Conservation (phyloP, 2,113 vertebrate genomes). For the Xenopus laevis region DNA sequence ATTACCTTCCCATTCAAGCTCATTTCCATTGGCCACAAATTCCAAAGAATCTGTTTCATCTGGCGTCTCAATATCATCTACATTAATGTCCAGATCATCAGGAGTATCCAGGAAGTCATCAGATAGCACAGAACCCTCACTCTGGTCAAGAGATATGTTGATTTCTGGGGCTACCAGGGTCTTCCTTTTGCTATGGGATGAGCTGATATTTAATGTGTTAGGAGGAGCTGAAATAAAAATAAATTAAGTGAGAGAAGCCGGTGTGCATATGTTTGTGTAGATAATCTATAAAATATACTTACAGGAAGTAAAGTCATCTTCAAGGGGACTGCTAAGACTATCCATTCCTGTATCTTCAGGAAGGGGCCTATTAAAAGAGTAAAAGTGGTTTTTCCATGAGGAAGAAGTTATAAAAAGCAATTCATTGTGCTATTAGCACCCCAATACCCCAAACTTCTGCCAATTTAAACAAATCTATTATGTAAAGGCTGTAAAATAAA, state of each 20-base stretch:
- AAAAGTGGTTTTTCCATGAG: too few species aligned
- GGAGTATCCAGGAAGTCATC: slow-evolving; percentile 93
- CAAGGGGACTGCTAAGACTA: slow-evolving; percentile 69
- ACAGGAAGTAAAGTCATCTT: slow-evolving; percentile 75
- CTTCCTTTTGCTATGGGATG: slow-evolving; percentile 78
- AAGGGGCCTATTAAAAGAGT: slow-evolving; percentile 67
- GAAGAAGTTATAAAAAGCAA: too few species aligned
- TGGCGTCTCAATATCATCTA: slow-evolving; percentile 93
- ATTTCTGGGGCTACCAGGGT: slow-evolving; percentile 90
- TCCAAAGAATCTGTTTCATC: slow-evolving; percentile 95
- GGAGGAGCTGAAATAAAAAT: slow-evolving; percentile 71
- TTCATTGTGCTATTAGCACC: too few species aligned
- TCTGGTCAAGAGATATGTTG: slow-evolving; percentile 94
- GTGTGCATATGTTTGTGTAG: neutral
- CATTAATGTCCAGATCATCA: slow-evolving; percentile 92
- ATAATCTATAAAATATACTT: slow-evolving; percentile 56
- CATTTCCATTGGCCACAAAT: slow-evolving; percentile 87
- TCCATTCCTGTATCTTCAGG: slow-evolving; percentile 87
- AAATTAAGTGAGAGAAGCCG: neutral
- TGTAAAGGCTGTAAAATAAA: too few species aligned
- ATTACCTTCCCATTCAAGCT: slow-evolving; percentile 95
- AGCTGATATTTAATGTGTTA: slow-evolving; percentile 70
- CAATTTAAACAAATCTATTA: too few species aligned
- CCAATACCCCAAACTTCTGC: too few species aligned
- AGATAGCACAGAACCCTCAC: slow-evolving; percentile 89